Conservation (phyloP, 2,888 invertebrate genomes). For the Chrysolina oricalcia region DNA sequence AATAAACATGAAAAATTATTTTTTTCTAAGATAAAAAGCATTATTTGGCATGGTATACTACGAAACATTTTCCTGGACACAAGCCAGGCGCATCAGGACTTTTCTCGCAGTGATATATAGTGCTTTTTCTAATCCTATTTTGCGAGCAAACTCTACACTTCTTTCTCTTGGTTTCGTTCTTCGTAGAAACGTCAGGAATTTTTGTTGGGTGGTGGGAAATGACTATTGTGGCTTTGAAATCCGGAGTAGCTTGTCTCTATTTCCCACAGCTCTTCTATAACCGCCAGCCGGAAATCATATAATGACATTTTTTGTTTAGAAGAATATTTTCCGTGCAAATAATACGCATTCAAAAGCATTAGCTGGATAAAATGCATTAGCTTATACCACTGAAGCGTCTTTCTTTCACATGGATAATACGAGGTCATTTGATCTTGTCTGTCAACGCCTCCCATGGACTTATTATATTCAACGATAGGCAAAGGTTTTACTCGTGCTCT, state of each 20-base stretch:
- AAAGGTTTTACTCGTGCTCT: constrained; percentile 21
- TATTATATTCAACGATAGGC: constrained; percentile 23
- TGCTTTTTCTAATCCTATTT: constrained; percentile 39
- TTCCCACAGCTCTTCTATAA: constrained; percentile 23
- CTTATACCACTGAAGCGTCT: constrained; percentile 56
- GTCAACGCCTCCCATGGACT: neutral
- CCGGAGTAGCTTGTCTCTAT: constrained; percentile 20
- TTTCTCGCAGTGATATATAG: constrained; percentile 37
- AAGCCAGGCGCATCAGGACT: constrained; percentile 38
- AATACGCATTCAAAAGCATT: constrained; percentile 41
- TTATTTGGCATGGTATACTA: constrained; percentile 28
- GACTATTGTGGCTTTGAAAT: constrained; percentile 18
- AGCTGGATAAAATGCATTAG: constrained; percentile 53
- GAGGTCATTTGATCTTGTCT: constrained; percentile 20
- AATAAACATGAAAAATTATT: constrained; percentile 30
- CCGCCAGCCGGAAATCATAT: constrained; percentile 30
- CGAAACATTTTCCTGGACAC: constrained; percentile 32
- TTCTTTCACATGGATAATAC: constrained; percentile 42
- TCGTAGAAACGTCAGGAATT: constrained; percentile 29
- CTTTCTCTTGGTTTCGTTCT: constrained; percentile 38
- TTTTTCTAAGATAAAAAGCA: constrained; percentile 30
- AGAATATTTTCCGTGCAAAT: constrained; percentile 39
- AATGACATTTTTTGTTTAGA: constrained; percentile 24
- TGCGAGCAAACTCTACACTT: constrained; percentile 40
- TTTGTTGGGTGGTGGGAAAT: constrained; percentile 30